Base-by-base conservation (phyloP, 2,888 invertebrate species). In the Nomada ferruginata region DNA sequence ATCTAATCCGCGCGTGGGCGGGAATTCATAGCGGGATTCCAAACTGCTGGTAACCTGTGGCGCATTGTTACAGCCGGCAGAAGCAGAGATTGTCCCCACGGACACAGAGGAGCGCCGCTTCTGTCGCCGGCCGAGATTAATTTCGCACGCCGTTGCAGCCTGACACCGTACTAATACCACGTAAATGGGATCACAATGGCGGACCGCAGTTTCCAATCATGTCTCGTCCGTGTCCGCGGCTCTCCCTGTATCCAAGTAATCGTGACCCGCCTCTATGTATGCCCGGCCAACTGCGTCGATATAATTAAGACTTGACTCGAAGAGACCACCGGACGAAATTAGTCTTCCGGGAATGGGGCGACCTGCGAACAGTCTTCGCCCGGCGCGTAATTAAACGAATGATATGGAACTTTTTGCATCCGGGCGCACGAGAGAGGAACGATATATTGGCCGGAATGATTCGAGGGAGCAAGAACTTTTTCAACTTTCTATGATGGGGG, bases 121-220 rank as follows among this genome's bases (percentile, higher is more conserved):
- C 86, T 84, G 86, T 86, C 87, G 84, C 81, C 77, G 86, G 84
- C 85, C 86, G 89, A 89, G 91, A 91, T 91, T 91, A 91, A 91
- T 91, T 91, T 91, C 89, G 90, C 90, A 90, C 89, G 88, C 87
- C 87, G 90, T 81, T 88, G 85, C 87, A 88, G 89, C 87, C 87
- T 89, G 90, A 90, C 89, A 90, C 88, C 89, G 88, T 86, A 90
- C 91, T 92, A 92, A 92, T 91, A 89, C 90, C 89, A 90, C 90
- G 89, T 91, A 92, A 92, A 92, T 92, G 91, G 90, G 91, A 92
- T 92, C 90, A 91, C 92, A 91, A 91, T 90, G 91, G 91, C 89
- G 89, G 89, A 91, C 90, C 91, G 89, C 90, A 90, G 90, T 91
- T 91, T 89, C 90, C 90, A 91, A 90, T 91, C 91, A 88, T 90